Base-by-base conservation (phyloP, 1,140 invertebrate species). In the Kradibia gibbosae region DNA sequence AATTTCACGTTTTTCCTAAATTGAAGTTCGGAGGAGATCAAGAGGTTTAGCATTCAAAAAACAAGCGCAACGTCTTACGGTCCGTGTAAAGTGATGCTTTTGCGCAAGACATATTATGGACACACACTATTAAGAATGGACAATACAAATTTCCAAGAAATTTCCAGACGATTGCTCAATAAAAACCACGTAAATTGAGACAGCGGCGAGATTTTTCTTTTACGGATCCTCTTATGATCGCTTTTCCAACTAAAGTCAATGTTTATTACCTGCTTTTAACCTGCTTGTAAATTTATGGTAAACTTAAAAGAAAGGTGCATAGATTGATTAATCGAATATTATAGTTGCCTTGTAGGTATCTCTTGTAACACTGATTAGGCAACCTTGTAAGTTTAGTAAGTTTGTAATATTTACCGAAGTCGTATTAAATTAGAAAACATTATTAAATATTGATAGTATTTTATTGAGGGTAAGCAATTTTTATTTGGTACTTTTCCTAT, bases 101-200 rank as follows among this genome's bases (percentile, higher is more conserved):
- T 67, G 34, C 34, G 62, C 34, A 39, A 67, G 28, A 53, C n/a
- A 22, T 22, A 39, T n/a, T 67, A 67, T 39, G 34, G 62, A 17
- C n/a, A 10, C 22, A 15, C 60, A 34, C 60, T 34, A 8, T 34
- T 22, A 67, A 39, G 34, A 22, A 67, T 67, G 20, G 34, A 5
- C 62, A 36, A 39, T 39, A 67, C 62, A 10, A 39, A 39, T 67
- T 67, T 67, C 62, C 62, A 17, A 36, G 34, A 67, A 67, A 67
- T 34, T 67, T 22, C 17, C 20, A 17, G 62, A 22, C 20, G 34
- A 3, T 67, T 67, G 17, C 62, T n/a, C 4, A 67, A 67, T 34
- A 20, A 11, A 22, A 17, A 13, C 7, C 15, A 7, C n/a, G 62
- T 39, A 67, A 67, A 22, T 8, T 17, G 62, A 62, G 28, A 67